Conservation (phyloP, 1,140 invertebrate species). For the Cotesia glomerata region DNA sequence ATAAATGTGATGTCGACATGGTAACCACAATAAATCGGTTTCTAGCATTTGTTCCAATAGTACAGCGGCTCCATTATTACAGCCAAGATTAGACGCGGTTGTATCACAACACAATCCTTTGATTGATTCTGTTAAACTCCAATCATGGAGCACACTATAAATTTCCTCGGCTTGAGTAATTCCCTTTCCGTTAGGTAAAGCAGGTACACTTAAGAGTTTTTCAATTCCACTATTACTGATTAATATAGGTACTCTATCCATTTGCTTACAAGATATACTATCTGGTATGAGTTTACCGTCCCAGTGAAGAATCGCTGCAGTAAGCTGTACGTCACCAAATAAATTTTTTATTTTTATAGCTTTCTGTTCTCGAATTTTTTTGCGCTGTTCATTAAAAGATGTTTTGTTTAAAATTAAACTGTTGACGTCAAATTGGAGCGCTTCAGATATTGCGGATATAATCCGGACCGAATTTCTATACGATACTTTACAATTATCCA, state of each 20-base stretch:
- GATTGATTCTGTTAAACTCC: slow-evolving; percentile 10
- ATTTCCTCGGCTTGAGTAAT: neutral
- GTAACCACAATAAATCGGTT: slow-evolving; percentile 10
- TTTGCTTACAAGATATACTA: neutral
- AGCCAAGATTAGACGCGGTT: slow-evolving; percentile 16
- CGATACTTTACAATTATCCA: slow-evolving; percentile 38
- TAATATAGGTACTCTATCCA: neutral
- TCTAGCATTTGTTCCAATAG: slow-evolving; percentile 12
- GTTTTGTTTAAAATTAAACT: slow-evolving; percentile 38
- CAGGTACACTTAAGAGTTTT: slow-evolving; percentile 5
- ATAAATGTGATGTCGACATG: slow-evolving; percentile 45
- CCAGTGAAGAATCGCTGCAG: slow-evolving; percentile 31
- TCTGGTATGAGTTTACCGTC: slow-evolving; percentile 35
- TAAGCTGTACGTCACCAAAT: slow-evolving; percentile 28
- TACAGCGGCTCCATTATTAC: slow-evolving; percentile 1
- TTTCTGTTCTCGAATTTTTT: slow-evolving; percentile 23
- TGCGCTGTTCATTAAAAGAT: slow-evolving; percentile 35
- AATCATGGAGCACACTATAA: slow-evolving; percentile 8
- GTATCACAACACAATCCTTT: slow-evolving; percentile 22
- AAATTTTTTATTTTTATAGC: slow-evolving; percentile 26
- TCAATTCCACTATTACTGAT: neutral
- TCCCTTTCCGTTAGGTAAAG: neutral
- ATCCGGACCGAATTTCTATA: slow-evolving; percentile 37
- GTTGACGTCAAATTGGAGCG: slow-evolving; percentile 29
- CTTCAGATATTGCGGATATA: slow-evolving; percentile 32